Base-by-base conservation (phyloP, 35 echinoderm and acorn worm species). In the Ophiothrix spiculata region DNA sequence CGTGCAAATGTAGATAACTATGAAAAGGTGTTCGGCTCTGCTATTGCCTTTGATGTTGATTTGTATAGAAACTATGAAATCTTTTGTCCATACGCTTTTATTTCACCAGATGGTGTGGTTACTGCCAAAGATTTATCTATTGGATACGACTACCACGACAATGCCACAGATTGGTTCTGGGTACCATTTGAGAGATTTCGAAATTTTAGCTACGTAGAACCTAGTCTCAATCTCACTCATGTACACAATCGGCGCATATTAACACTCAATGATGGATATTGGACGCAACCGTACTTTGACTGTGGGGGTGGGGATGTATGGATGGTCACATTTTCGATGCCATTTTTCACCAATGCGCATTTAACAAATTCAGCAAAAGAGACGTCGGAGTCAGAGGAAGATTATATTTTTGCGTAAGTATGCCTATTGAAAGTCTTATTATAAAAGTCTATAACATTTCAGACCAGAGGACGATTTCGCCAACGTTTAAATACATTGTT, bases 241-340 rank as follows among this genome's bases (percentile, higher is more conserved):
- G 2, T 25, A 36, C 13, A 1, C 15, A 32, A 36, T 84, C 81
- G 15, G 15, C 36, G 56, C 23, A 32, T 15, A 69, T 28, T 84
- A 23, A 13, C 2, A 19, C 29, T 84, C 54, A 32, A 37, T 1
- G 90, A 97, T 63, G 94, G 94, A 3, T 97, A 97, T 54, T 97
- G 94, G 94, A 93, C 87, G 10, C 89, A 97, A 38, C 94, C 94
- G 4, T 97, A 97, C 75, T 97, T 93, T 75, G 94, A 97, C 41
- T 97, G 94, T 37, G 94, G 94, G 31, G 94, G 94, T 0, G 94
- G 94, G 15, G 91, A 97, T 42, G 94, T 97, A 0, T 97, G 94
- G 94, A 97, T 97, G 94, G 90, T 97, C 0, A 97, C 94, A 0
- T 97, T 97, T 56, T 93, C 91, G 4, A 88, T 97, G 84, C 94